Conservation (phyloP, 2,888 invertebrate species). For the Trissolcus brochymenae region DNA sequence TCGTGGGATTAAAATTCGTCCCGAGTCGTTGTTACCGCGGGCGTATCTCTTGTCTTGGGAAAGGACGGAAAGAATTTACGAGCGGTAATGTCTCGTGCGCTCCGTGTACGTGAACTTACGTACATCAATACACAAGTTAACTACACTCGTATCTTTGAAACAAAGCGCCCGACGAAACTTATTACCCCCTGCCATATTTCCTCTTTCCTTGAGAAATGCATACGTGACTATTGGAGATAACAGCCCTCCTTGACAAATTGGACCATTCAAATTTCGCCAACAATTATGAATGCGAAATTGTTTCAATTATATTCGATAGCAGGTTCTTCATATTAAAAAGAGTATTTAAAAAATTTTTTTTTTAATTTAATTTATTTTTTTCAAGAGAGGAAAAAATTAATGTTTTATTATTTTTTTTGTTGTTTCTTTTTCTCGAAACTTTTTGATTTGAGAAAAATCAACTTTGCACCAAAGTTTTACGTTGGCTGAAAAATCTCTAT, state of each 20-base stretch:
- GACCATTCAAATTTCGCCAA: constrained; percentile 10
- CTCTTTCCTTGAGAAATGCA: constrained; percentile 6
- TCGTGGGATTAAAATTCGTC: constrained; percentile 42
- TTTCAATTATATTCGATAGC: not conserved
- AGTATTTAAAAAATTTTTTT: too few species aligned
- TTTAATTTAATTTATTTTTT: too few species aligned
- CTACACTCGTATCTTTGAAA: constrained; percentile 12
- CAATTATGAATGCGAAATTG: not conserved
- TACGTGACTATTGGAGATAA: constrained; percentile 17
- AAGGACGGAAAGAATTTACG: constrained; percentile 34
- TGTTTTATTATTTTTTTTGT: too few species aligned
- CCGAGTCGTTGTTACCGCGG: constrained; percentile 28
- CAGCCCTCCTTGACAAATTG: constrained; percentile 6
- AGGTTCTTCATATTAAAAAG: too few species aligned
- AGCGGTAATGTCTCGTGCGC: constrained; percentile 25
- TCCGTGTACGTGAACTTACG: not conserved
- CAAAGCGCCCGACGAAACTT: constrained; percentile 24
- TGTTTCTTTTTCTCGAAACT: too few species aligned
- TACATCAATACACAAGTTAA: constrained; percentile 24
- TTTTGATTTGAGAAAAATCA: not conserved
- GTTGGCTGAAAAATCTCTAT: too few species aligned
- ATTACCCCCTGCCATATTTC: constrained; percentile 29
- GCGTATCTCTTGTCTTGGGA: constrained; percentile 33
- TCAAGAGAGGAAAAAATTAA: too few species aligned
- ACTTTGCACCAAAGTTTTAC: not conserved